Percentiles rank a stretch among this genome's conserved stretches.
Conservation (phyloP, 2,888 invertebrate genomes). For the Tiliacea citrago region DNA sequence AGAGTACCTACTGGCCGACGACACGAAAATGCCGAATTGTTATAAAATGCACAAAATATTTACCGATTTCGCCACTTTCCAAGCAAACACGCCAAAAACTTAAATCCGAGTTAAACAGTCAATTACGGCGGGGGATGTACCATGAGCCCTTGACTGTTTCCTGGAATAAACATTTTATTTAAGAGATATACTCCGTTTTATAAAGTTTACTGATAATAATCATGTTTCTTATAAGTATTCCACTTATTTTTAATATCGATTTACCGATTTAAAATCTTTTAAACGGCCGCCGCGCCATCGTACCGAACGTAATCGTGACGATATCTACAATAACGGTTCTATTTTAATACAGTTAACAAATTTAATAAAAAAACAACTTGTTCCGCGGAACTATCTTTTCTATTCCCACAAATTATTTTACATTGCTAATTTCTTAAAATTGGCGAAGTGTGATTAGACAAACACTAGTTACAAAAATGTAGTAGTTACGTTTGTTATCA, state of each 20-base stretch:
- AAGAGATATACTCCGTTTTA: neutral
- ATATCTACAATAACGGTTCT: neutral
- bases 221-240: neutral
- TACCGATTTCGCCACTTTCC: neutral
- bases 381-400: slow-evolving; percentile 1
- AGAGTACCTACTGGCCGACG: neutral
- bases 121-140: neutral
- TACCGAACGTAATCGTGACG: neutral
- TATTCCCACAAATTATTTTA: slow-evolving; percentile 16
- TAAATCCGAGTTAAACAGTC: neutral
- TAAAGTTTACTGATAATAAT: neutral
- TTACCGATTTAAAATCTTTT: neutral
- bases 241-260: neutral
- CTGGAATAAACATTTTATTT: neutral
- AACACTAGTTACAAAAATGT: neutral
- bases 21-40: neutral
- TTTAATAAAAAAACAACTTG: neutral
- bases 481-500: slow-evolving; percentile 25
- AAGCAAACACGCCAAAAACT: neutral
- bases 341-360: slow-evolving; percentile 1
- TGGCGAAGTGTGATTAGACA: slow-evolving; percentile 15
- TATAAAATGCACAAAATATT: neutral
- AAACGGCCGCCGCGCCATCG: neutral
- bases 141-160: neutral
- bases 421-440: slow-evolving; percentile 22